Base-by-base conservation (phyloP, 2,797 vertebrate genomes). In the Capromys pilorides region DNA sequence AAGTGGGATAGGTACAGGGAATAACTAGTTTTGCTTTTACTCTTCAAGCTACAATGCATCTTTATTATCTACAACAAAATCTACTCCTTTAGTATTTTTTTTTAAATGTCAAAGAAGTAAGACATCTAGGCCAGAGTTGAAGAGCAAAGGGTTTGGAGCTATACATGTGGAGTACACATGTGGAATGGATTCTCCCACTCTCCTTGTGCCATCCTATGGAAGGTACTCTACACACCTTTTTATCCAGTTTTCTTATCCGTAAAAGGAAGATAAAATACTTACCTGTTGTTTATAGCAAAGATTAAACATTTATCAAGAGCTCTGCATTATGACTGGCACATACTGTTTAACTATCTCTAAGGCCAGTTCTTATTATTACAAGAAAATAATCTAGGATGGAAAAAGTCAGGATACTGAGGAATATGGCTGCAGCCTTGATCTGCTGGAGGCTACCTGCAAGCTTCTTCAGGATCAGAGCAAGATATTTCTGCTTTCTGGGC, bases 51-150 rank as follows among this genome's bases (percentile, higher is more conserved):
- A 77, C 26, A 49, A 31, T 13, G 26, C 16, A 18, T 49, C 12
- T 77, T 49, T 49, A 77, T 49, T 77, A 77, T 77, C 28, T 77
- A 41, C 31, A 69, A 87, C 59, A 88, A 86, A 78, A 75, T 87
- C 24, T 88, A 71, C 75, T 69, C 45, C 51, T 82, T 91, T 26
- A 67, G 16, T 82, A 41, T 90, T 69, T 92, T 69, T 94, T 69
- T 86, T 62, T 86, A 93, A 91, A 88, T n/a, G 83, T 49, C 62
- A 90, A 22, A 87, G 57, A 62, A 90, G 21, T 10, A 36, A 94
- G 36, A 18, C 33, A 13, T 80, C 21, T 13, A 79, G 49, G 51
- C 21, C n/a, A 71, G 81, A 92, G 62, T 13, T 66, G 41, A 77
- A 79, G 11, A 51, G 57, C 11, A 57, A 69, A 73, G 41, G 21